phyloP scores from a whole-genome alignment of 2,113 vertebrate species.

The Felis chaus region DNA sequence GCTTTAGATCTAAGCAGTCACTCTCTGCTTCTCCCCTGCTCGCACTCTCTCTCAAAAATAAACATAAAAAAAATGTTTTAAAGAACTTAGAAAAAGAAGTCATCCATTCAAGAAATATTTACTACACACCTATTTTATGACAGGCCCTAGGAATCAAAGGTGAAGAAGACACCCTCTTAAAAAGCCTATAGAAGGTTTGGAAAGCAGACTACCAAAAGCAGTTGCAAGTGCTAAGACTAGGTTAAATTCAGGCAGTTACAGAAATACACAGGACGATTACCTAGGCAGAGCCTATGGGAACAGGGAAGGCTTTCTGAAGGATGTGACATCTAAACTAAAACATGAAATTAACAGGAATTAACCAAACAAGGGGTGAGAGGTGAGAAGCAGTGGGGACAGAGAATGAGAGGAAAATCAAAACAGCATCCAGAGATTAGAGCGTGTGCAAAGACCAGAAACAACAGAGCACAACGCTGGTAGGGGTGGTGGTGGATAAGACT shows the following conservation, averaged over 20 bases:
- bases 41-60: no score
- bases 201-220: neutral
- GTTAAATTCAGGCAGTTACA: neutral
- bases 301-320: neutral
- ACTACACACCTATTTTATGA: neutral
- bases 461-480: neutral
- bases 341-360: neutral
- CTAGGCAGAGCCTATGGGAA: neutral
- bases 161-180: neutral
- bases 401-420: neutral
- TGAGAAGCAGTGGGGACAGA: neutral
- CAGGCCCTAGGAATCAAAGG: neutral
- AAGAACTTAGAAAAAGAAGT: neutral
- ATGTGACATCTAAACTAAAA: neutral
- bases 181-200: neutral
- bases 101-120: conserved; percentile 10
- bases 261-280: neutral
- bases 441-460: neutral
- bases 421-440: neutral
- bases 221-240: neutral
- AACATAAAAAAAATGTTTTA: no score
- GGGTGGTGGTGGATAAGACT: neutral
- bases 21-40: no score
- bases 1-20: no score
- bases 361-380: neutral